These are phyloP conservation scores for Scyliorhinus canicula DNA, from an alignment of 2,797 vertebrate species.

Conservation along the genomic window DNA sequence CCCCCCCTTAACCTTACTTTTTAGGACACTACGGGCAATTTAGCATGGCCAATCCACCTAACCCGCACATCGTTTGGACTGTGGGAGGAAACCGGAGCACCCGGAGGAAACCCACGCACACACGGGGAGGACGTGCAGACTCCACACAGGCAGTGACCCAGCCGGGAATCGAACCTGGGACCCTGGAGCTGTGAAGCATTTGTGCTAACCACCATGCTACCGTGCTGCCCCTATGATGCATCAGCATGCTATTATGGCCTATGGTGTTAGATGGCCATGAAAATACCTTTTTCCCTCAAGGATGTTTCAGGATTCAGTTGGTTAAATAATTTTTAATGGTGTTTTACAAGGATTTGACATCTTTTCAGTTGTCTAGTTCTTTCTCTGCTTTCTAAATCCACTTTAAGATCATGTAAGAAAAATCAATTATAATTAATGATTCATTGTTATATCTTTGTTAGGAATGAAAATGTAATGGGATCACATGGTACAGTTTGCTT, in stretches of 20 bases:
- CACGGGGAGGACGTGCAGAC: no score
- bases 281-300: neutral
- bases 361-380: neutral
- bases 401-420: neutral
- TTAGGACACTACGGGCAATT: no score
- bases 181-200: no score
- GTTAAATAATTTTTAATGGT: neutral
- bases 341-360: neutral
- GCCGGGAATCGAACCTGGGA: no score
- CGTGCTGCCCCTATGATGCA: no score
- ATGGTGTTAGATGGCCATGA: neutral
- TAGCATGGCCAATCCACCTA: no score
- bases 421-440: neutral
- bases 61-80: no score
- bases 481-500: neutral
- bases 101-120: no score
- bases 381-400: neutral
- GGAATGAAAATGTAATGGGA: slow-evolving; percentile 8
- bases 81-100: no score
- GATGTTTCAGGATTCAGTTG: neutral
- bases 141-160: no score
- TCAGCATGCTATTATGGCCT: neutral
- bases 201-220: no score
- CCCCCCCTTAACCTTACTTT: no score
- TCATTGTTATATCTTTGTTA: neutral